Conservation (phyloP, 2,797 vertebrate genomes). For the Siniperca undulata region DNA sequence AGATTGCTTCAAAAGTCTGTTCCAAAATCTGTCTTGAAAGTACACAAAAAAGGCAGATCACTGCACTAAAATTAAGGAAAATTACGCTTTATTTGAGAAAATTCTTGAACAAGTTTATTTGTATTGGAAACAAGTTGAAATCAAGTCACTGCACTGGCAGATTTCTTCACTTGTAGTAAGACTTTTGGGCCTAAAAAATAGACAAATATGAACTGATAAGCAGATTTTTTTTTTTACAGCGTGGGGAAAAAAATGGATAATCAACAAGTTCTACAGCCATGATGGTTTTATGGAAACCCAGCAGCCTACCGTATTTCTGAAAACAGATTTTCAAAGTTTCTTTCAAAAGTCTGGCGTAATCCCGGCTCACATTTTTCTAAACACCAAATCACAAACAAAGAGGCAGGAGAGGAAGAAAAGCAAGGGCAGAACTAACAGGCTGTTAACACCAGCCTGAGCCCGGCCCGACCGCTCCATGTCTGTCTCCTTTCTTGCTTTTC, state of each 20-base stretch:
- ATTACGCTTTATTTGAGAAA: background rate
- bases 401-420: conserved; percentile 63
- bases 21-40: background rate
- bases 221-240: background rate
- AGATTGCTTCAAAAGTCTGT: background rate
- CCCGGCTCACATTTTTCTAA: conserved; percentile 56
- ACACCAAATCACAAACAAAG: conserved; percentile 78
- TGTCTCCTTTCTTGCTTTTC: conserved; percentile 75
- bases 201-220: background rate
- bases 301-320: conserved; percentile 23
- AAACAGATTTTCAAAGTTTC: conserved; percentile 64
- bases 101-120: background rate
- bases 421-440: conserved; percentile 73
- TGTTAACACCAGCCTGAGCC: conserved; percentile 77
- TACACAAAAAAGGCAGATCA: background rate
- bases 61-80: background rate
- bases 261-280: conserved; percentile 52
- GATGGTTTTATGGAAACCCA: conserved; percentile 34
- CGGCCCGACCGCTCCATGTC: conserved; percentile 70
- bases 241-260: conserved; percentile 19
- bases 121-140: background rate
- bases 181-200: background rate
- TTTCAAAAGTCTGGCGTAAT: conserved; percentile 62
- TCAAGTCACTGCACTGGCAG: background rate
- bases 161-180: background rate